Evolutionary conservation across 2,888 invertebrate genomes (phyloP).

Genomic region (Tiphia femorata): DNA sequence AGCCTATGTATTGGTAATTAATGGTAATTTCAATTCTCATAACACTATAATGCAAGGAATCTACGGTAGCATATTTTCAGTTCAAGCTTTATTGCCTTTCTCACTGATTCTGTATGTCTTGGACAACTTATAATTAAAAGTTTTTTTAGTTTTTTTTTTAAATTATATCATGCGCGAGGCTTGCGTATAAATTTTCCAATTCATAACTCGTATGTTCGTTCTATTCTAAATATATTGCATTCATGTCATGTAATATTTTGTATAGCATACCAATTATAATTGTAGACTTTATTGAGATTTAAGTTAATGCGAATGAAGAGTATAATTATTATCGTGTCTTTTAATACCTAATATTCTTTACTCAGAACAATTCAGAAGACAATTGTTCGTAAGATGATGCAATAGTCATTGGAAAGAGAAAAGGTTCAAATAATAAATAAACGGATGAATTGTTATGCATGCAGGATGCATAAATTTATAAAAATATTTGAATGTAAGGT

Average conservation of each 20-base stretch:
- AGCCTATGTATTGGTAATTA: constrained; percentile 52
- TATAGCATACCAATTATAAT: constrained; percentile 25
- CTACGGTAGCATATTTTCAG: constrained; percentile 55
- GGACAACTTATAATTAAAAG: constrained; percentile 53
- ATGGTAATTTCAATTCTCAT: constrained; percentile 50
- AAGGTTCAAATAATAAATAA: too few relatives aligned
- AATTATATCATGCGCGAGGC: constrained; percentile 28
- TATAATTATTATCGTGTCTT: neutral
- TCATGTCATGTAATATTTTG: constrained; percentile 24
- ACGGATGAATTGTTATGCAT: too few relatives aligned
- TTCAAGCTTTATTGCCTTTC: constrained; percentile 58
- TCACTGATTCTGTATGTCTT: constrained; percentile 57
- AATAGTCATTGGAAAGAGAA: too few relatives aligned
- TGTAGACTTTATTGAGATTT: constrained; percentile 14
- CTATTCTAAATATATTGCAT: constrained; percentile 45
- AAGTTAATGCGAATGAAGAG: constrained; percentile 16
- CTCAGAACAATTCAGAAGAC: neutral
- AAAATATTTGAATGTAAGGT: too few relatives aligned
- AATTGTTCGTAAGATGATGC: too few relatives aligned
- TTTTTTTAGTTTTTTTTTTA: constrained; percentile 17
- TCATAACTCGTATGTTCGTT: constrained; percentile 23
- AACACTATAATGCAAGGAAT: constrained; percentile 56
- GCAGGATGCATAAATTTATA: too few relatives aligned
- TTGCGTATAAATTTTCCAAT: constrained; percentile 20
- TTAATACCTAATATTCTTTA: neutral